Conservation (phyloP, 2,797 vertebrate genomes). For the Carcharodon carcharias region DNA sequence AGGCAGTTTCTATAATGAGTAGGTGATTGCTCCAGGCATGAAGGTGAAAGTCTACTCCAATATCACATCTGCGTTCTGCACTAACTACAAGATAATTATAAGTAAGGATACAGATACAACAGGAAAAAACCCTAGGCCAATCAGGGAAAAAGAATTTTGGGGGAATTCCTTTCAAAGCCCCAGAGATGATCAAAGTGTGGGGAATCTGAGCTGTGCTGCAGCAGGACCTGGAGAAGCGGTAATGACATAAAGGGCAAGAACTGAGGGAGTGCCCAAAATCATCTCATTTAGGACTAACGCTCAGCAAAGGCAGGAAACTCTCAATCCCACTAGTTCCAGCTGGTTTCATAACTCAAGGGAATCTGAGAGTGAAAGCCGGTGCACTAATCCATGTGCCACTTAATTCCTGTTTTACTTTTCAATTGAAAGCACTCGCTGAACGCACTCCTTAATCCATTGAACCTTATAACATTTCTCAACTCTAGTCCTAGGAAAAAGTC, state of each 20-base stretch:
- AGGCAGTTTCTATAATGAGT: neutral
- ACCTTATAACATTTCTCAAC: conserved; percentile 14
- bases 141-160: neutral
- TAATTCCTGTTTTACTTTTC: conserved; percentile 28
- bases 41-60: neutral
- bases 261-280: neutral
- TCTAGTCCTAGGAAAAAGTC: neutral
- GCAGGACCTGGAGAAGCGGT: neutral
- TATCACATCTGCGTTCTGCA: neutral
- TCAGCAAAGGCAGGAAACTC: neutral
- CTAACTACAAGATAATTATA: neutral
- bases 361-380: conserved; percentile 18
- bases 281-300: neutral
- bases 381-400: neutral
- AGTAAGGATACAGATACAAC: neutral
- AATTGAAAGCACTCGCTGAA: conserved; percentile 4
- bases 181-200: neutral
- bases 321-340: neutral
- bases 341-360: conserved; percentile 6
- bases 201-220: neutral
- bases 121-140: neutral
- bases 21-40: neutral
- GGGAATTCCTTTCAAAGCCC: neutral
- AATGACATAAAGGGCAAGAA: neutral
- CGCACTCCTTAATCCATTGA: conserved; percentile 22